These are phyloP conservation scores for Prionailurus bengalensis DNA, from an alignment of 2,113 vertebrate species.

Conservation along the genomic window DNA sequence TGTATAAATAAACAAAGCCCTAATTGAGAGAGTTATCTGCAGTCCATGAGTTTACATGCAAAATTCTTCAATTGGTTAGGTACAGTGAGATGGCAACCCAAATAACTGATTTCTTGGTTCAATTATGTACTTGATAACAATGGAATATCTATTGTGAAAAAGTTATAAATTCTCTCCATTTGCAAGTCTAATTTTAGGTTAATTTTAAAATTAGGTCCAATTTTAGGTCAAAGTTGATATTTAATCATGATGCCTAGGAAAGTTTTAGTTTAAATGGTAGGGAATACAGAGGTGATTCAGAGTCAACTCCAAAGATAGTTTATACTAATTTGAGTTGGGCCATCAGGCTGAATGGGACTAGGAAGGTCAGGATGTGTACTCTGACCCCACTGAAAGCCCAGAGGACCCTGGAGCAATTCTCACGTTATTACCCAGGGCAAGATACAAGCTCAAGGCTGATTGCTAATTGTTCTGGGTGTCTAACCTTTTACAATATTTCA, in stretches of 20 bases:
- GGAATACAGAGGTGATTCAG: neutral
- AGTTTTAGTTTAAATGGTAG: neutral
- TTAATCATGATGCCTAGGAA: neutral
- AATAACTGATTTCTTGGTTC: neutral
- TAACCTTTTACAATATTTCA: neutral
- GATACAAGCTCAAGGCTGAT: neutral
- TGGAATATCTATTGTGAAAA: neutral
- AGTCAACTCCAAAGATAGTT: neutral
- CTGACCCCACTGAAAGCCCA: neutral
- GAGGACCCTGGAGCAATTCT: neutral
- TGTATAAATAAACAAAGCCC: neutral
- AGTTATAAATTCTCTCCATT: neutral
- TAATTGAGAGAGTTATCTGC: neutral
- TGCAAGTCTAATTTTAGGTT: neutral
- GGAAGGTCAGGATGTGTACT: neutral
- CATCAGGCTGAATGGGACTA: neutral
- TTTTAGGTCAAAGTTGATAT: neutral
- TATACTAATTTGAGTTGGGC: neutral
- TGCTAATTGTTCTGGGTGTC: neutral
- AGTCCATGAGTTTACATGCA: neutral
- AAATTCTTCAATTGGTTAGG: neutral
- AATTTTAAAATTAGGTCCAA: neutral
- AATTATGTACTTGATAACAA: neutral
- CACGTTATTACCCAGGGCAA: neutral
- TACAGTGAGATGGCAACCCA: neutral